Evolutionary conservation across 2,888 invertebrate species (phyloP), one percentile per base, ranked within the genome.

Genomic region (Drosophila engyochracea): DNA sequence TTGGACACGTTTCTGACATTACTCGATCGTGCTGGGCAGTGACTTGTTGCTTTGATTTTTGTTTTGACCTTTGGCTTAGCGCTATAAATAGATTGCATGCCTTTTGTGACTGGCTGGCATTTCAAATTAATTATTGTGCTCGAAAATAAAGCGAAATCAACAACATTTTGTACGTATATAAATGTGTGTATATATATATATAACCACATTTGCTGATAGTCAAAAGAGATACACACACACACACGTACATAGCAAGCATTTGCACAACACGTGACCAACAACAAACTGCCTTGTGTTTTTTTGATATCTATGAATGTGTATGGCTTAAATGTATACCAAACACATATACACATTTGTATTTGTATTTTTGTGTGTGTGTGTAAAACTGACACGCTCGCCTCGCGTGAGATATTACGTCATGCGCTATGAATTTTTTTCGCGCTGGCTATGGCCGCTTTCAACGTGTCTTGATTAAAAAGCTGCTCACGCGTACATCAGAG

Each of bases 351-450:
- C 25, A 37, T 33, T 33, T 30, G 12, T 54, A 30, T n/a, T 12
- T 35, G 5, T 33, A 9, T 19, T 25, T 47, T 12, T 54, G 16
- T 53, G 16, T 41, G 28, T 57, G 37, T 58, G n/a, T 58, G 72
- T 76, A 73, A 74, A 65, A 65, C 81, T 89, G 85, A 88, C 91
- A 93, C 91, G 93, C 91, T 91, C 88, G 89, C 89, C 90, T 93
- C 93, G 93, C 93, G 93, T 93, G 93, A 93, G 93, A 85, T 81
- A 91, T 93, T 93, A 92, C 93, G 93, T 93, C 93, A 93, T 90
- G 90, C 82, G 75, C 85, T 85, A 92, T 91, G 90, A 89, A 92
- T 91, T 91, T 76, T 76, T 79, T 79, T 79, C n/a, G 71, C 76
- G 69, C 70, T 85, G 55, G 61, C 74, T 84, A 77, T 76, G 70